Evolutionary conservation across 2,888 invertebrate genomes (phyloP).

Genomic region (Halictus ligatus): DNA sequence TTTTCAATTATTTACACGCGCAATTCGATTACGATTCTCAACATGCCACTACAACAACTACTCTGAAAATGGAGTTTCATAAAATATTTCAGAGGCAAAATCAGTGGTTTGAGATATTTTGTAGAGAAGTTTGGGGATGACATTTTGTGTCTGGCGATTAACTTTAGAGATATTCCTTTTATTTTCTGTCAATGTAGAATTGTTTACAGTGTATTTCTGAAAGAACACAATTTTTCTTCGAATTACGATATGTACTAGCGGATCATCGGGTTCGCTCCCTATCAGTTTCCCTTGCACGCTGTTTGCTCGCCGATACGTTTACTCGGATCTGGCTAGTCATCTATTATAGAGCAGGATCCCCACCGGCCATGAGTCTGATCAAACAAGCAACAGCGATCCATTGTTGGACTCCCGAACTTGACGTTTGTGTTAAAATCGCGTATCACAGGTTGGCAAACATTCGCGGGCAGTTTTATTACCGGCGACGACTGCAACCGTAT

Average conservation of each 20-base stretch:
- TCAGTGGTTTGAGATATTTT: too few species aligned
- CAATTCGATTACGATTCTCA: neutral
- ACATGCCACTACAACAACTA: neutral
- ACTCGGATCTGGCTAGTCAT: constrained; percentile 32
- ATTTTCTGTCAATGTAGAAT: neutral
- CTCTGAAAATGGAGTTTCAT: neutral
- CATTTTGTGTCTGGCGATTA: too few species aligned
- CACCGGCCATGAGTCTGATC: constrained; percentile 22
- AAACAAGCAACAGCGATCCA: constrained; percentile 38
- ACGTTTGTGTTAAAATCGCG: constrained; percentile 29
- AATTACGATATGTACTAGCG: neutral
- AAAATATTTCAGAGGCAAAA: neutral
- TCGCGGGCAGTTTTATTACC: constrained; percentile 43
- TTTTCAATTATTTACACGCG: neutral
- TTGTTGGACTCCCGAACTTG: neutral
- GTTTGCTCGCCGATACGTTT: constrained; percentile 47
- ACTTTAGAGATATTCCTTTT: too few species aligned
- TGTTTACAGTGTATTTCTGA: neutral
- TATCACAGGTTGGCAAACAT: constrained; percentile 46
- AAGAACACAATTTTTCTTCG: neutral
- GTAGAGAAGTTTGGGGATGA: neutral
- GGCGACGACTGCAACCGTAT: constrained; percentile 28
- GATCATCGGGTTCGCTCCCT: constrained; percentile 18
- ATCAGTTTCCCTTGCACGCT: constrained; percentile 21
- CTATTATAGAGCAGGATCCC: constrained; percentile 37